Conservation (phyloP, 2,888 invertebrate species). For the Perithous albicinctus region DNA sequence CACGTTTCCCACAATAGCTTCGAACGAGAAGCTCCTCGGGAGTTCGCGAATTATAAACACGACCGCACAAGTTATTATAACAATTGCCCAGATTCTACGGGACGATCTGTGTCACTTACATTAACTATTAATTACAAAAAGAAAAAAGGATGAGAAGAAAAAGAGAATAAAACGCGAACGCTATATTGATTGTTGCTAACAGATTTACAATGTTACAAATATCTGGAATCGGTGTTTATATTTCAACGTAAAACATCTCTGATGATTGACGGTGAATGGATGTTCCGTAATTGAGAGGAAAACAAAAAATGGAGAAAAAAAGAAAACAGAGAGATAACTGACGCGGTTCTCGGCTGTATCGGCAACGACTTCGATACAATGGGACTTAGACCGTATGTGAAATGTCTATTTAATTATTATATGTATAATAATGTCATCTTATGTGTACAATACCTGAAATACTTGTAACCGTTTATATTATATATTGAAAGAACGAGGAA, state of each 20-base stretch:
- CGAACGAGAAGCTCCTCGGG: background rate
- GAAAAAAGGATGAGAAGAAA: slow-evolving; percentile 3
- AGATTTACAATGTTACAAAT: slow-evolving; percentile 52
- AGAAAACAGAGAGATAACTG: slow-evolving; percentile 6
- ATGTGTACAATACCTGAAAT: slow-evolving; percentile 58
- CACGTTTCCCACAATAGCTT: background rate
- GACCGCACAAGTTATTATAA: slow-evolving; percentile 37
- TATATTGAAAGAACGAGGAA: slow-evolving; percentile 54
- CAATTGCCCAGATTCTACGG: slow-evolving; percentile 28
- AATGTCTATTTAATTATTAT: slow-evolving; percentile 58
- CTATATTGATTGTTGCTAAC: slow-evolving; percentile 59
- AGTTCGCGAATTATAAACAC: slow-evolving; percentile 18
- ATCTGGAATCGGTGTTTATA: slow-evolving; percentile 57
- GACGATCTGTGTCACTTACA: slow-evolving; percentile 22
- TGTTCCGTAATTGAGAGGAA: too few relatives aligned
- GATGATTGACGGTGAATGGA: background rate
- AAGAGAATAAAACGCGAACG: slow-evolving; percentile 9
- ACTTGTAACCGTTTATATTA: slow-evolving; percentile 65
- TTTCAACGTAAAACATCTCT: slow-evolving; percentile 26
- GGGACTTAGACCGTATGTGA: slow-evolving; percentile 51
- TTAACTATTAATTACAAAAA: slow-evolving; percentile 5
- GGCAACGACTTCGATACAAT: slow-evolving; percentile 29
- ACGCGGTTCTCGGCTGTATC: slow-evolving; percentile 23
- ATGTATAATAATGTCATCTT: slow-evolving; percentile 50
- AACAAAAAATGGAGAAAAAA: background rate